A percentile compares a stretch with the other conserved stretches of the same genome.
Evolutionary conservation across 2,113 vertebrate genomes (phyloP).

Genomic region (Pollachius pollachius): DNA sequence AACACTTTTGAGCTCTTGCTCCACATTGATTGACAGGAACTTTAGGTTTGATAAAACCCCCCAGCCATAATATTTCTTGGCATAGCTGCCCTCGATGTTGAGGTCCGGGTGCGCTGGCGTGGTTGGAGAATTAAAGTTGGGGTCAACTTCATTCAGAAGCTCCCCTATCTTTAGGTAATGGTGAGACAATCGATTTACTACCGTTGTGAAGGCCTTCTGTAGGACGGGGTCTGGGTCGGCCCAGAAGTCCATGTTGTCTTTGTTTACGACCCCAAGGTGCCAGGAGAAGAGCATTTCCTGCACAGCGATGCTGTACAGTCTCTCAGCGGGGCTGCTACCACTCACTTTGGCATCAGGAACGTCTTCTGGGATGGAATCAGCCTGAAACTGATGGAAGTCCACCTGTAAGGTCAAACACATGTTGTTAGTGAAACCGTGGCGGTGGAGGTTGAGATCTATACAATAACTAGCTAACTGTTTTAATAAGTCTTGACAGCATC

Average conservation of each 20-base stretch:
- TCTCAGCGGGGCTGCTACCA: neutral
- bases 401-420: slow-evolving; percentile 18
- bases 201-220: fast-evolving
- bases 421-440: too few species aligned
- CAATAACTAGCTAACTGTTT: too few species aligned
- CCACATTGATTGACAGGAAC: slow-evolving; percentile 8
- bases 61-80: slow-evolving; percentile 18
- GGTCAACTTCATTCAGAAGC: fast-evolving
- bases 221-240: fast-evolving
- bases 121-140: fast-evolving
- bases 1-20: neutral
- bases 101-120: neutral
- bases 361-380: fast-evolving
- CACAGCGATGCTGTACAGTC: slow-evolving; percentile 38
- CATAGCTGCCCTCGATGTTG: fast-evolving
- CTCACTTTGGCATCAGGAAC: slow-evolving; percentile 2
- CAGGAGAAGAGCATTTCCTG: neutral
- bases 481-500: too few species aligned
- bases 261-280: slow-evolving; percentile 12
- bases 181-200: fast-evolving
- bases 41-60: slow-evolving; percentile 17
- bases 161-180: fast-evolving
- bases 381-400: fast-evolving
- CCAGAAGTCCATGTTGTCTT: fast-evolving
- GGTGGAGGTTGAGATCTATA: too few species aligned